phyloP scores from a whole-genome alignment of 2,797 vertebrate genomes.

The Lates japonicus region DNA sequence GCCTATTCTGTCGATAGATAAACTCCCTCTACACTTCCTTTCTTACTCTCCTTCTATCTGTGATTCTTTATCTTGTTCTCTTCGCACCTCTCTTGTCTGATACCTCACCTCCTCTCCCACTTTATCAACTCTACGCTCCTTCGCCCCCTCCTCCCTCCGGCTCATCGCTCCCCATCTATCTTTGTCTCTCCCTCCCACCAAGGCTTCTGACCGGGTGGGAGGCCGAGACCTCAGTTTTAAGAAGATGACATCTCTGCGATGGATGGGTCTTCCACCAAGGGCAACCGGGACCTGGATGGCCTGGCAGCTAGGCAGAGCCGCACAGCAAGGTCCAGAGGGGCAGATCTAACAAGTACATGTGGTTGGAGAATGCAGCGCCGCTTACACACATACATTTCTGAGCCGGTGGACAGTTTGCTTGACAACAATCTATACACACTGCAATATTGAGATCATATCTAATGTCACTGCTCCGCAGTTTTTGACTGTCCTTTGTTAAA shows the following conservation, averaged over 20 bases:
- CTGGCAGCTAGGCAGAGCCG: slow-evolving; percentile 98
- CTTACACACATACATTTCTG: slow-evolving; percentile 35
- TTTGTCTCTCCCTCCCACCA: slow-evolving; percentile 71
- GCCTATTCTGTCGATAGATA: slow-evolving; percentile 28
- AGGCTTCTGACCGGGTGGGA: slow-evolving; percentile 96
- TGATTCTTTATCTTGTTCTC: slow-evolving; percentile 53
- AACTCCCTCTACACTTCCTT: slow-evolving; percentile 28
- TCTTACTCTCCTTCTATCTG: slow-evolving; percentile 15
- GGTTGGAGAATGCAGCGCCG: slow-evolving; percentile 68
- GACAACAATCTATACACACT: slow-evolving; percentile 32
- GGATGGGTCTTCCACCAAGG: slow-evolving; percentile 95
- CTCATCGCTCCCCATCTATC: slow-evolving; percentile 49
- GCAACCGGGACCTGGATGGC: slow-evolving; percentile 96
- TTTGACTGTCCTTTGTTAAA: background rate
- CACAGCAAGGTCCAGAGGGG: slow-evolving; percentile 95
- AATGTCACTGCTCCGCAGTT: slow-evolving; percentile 31
- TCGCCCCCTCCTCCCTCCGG: slow-evolving; percentile 1
- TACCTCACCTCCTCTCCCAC: slow-evolving; percentile 44
- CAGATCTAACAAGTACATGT: slow-evolving; percentile 99
- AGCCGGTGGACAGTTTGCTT: slow-evolving; percentile 38
- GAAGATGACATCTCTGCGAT: slow-evolving; percentile 99
- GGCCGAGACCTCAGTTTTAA: slow-evolving; percentile 96
- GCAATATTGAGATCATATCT: slow-evolving; percentile 24
- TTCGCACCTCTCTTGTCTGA: slow-evolving; percentile 24
- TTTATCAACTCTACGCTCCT: slow-evolving; percentile 50